Percentiles rank a stretch among this genome's conserved stretches.
Conservation (phyloP, 2,888 invertebrate species). For the Cantharis rufa region DNA sequence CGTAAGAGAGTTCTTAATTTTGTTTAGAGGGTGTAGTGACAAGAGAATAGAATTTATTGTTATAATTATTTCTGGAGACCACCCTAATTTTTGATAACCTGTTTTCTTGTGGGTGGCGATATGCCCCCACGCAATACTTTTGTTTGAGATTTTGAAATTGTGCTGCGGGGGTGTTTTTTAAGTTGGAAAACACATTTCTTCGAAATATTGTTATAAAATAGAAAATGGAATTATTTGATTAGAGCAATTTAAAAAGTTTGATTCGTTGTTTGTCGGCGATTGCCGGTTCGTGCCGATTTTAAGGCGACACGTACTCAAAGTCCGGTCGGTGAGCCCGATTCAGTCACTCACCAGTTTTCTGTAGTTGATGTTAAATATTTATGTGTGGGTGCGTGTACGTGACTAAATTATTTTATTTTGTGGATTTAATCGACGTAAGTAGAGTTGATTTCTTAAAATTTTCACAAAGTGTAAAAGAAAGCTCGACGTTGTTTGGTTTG, state of each 20-base stretch:
- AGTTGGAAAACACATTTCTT: not conserved
- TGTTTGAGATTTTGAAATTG: not conserved
- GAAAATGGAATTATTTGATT: slow-evolving; percentile 4
- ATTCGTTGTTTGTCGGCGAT: slow-evolving; percentile 14
- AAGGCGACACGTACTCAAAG: slow-evolving; percentile 30
- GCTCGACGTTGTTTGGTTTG: not conserved
- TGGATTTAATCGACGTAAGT: slow-evolving; percentile 27
- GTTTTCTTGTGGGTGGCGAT: not conserved
- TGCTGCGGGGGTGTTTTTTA: not conserved
- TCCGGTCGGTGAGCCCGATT: slow-evolving; percentile 32
- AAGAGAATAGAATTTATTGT: not conserved
- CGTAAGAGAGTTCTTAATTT: not conserved
- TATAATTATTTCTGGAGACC: not conserved
- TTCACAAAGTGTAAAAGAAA: not conserved
- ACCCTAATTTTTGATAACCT: not conserved
- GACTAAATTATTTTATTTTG: slow-evolving; percentile 14
- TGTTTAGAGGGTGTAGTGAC: not conserved
- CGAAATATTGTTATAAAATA: not conserved
- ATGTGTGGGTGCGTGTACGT: slow-evolving; percentile 26
- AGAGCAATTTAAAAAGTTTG: not conserved
- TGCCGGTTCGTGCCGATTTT: slow-evolving; percentile 9
- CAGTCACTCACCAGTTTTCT: slow-evolving; percentile 23
- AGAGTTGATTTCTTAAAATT: not conserved
- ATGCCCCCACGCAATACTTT: not conserved
- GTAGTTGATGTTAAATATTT: slow-evolving; percentile 6